Conservation (phyloP, 2,113 vertebrate genomes). For the Spilogale gracilis region DNA sequence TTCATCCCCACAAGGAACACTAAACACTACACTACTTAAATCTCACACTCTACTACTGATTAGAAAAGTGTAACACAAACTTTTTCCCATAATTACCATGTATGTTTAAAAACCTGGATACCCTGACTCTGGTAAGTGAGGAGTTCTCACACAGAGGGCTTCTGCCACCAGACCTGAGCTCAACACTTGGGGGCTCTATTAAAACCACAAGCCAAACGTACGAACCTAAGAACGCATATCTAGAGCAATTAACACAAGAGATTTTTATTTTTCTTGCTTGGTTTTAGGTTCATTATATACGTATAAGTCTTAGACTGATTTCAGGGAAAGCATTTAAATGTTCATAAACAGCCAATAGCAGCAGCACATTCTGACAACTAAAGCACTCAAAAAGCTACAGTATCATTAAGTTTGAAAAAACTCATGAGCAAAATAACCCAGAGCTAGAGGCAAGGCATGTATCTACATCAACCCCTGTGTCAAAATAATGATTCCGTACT, state of each 20-base stretch:
- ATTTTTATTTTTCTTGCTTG: background rate
- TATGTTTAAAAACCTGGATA: background rate
- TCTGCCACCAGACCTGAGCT: background rate
- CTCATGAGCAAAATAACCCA: slow-evolving; percentile 32
- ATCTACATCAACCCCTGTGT: slow-evolving; percentile 35
- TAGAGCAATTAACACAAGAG: slow-evolving; percentile 4
- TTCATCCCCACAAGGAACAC: slow-evolving; percentile 30
- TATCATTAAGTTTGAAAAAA: slow-evolving; percentile 28
- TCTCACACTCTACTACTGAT: background rate
- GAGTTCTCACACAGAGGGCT: background rate
- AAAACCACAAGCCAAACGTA: background rate
- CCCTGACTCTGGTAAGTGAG: background rate
- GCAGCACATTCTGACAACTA: slow-evolving; percentile 9
- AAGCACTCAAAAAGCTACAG: background rate
- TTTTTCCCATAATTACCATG: background rate
- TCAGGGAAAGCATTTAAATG: slow-evolving; percentile 30
- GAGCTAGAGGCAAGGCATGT: slow-evolving; percentile 9
- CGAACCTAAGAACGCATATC: background rate
- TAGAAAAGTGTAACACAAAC: background rate
- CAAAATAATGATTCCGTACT: slow-evolving; percentile 1
- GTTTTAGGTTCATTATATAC: background rate
- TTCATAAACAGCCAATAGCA: slow-evolving; percentile 8
- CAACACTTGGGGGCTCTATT: background rate
- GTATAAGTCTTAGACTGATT: background rate
- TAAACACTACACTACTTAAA: slow-evolving; percentile 2